Base-by-base conservation (phyloP, 2,888 invertebrate species). In the Poecilobothrus nobilitatus region DNA sequence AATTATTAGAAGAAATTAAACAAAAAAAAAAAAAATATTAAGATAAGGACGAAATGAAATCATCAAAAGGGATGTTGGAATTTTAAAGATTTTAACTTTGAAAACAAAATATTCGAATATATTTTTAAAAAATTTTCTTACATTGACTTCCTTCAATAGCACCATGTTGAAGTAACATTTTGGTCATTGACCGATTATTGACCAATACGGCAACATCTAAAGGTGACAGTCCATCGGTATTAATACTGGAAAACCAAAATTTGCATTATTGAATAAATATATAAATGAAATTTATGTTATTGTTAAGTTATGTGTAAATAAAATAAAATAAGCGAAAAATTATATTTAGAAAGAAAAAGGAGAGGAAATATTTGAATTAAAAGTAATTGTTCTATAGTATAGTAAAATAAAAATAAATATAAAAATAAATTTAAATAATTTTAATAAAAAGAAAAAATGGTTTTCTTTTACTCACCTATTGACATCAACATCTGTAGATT, bases 121-220 rank as follows among this genome's bases (percentile, higher is more conserved):
- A n/a, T n/a, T n/a, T n/a, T n/a, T n/a, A n/a, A n/a, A n/a, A 27
- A 27, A 27, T 74, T 73, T 76, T 85, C 91, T 90, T 81, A 93
- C 94, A 91, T 78, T 91, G 90, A 70, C 88, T 89, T 75, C 92
- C 91, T 82, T 93, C 92, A 76, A 89, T 89, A 72, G 92, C 94
- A 71, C 94, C 93, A 78, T 91, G 91, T 73, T 91, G 89, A 78
- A 95, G 88, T 72, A 98, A 86, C 89, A 96, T 91, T 83, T 91
- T 93, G 69, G 92, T 92, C 81, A 97, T 88, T 67, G 91, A 89
- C 74, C 91, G 86, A 80, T 96, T 94, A 81, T 91, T 92, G 78
- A 93, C 92, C 78, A 97, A 86, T 67, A 96, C 92, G 0, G 97
- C 96, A 72, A 97, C 91, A 81, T 97, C 97, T 80, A 97, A 82